Evolutionary conservation across 2,888 invertebrate species (phyloP), one percentile per base, ranked within the genome.

Genomic region (Lagria hirta): DNA sequence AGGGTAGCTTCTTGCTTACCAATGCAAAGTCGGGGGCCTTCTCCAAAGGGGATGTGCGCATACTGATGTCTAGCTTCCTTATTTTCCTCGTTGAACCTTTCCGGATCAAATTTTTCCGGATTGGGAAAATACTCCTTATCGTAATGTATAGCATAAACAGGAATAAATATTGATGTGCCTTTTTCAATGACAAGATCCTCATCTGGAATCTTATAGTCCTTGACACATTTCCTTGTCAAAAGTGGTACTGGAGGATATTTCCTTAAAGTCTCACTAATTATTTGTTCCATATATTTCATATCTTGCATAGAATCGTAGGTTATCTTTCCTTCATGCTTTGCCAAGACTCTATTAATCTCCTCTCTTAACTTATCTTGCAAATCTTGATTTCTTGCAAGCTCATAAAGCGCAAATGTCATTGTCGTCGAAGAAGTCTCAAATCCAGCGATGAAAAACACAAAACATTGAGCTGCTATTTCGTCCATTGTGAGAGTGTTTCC

Each of bases 371-470:
- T 70, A 1, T 67, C 57, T 43, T 76, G 76, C 1, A 73, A 48
- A 1, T 69, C 61, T 0, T 54, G 62, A 46, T 73, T 52, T 2
- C 38, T 20, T 0, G 75, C 71, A 5, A 76, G 46, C 12, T 69
- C 61, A 47, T 69, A 73, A 1, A 65, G 51, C 1, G 65, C 42
- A 22, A 66, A 71, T 8, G 61, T 61, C 20, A 74, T 50, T 0
- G 69, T 65, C 0, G 67, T 60, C 1, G 72, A 69, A 0, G 73
- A 71, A 1, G 75, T 75, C 38, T 74, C 74, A 47, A 69, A 73
- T 1, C 73, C 74, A 8, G 73, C 75, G 1, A 70, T 20, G 43
- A 73, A 73, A 49, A 75, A 73, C 0, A 74, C 62, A 1, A 72
- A 54, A 23, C 50, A 45, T 16, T 52, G 50, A 3, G 47, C 49